Evolutionary conservation across 2,888 invertebrate species (phyloP), one percentile per base, ranked within the genome.

Genomic region (Chirona hameri): DNA sequence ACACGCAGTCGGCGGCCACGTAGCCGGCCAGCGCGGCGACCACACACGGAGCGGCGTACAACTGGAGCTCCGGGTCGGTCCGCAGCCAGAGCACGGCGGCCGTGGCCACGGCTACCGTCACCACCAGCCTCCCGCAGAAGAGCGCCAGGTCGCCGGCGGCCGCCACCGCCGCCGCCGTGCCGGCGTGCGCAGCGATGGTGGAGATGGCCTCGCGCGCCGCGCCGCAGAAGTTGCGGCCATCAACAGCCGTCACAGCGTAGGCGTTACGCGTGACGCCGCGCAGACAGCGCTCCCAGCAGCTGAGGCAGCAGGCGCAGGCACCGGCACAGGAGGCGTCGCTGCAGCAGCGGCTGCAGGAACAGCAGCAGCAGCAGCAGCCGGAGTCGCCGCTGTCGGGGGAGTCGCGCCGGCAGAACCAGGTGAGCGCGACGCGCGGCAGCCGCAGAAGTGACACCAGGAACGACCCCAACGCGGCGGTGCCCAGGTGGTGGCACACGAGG

Each of bases 241-340:
- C 95, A 79, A 98, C 93, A 0, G 98, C 97, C 87, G 96, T 96
- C 95, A 97, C 96, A 46, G 97, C 96, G 87, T 96, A 97, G 0
- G 97, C 97, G 86, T 97, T 97, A 85, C 92, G 92, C 88, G 97
- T 97, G 87, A 98, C 90, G 87, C 94, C 97, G 60, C 95, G 92
- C 85, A 98, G 93, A 87, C 96, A 96, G 87, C 94, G 95, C 88
- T 98, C 98, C 85, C 98, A 90, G 86, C 95, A 93, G 88, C 94
- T 95, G 86, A 97, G 94, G 86, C 97, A 96, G 86, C 97, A 97
- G 85, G 94, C 93, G 86, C 97, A 97, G 86, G 93, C 92, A 87
- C 93, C 93, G 21, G 93, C 89, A 79, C 93, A 52, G 7, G 52
- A 52, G 52, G 52, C 52, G 52, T 52, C 52, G 18, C 12, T 52